A percentile compares a stretch with the other conserved stretches of the same genome.
Evolutionary conservation across 2,113 vertebrate genomes (phyloP).

Genomic region (Salvelinus sp.): DNA sequence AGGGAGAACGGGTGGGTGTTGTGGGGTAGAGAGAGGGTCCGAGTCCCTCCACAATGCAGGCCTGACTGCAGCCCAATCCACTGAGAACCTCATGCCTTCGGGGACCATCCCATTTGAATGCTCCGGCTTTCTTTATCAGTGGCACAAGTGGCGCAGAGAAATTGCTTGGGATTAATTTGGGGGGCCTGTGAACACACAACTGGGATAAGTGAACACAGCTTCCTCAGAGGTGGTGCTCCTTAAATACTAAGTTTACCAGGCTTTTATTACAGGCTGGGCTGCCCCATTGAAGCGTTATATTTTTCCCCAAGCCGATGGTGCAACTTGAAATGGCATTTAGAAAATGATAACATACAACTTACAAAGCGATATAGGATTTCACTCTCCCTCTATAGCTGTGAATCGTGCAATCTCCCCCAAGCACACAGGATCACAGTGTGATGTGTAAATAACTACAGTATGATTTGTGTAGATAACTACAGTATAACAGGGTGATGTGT

Average conservation of each 20-base stretch:
- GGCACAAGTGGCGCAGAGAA: conserved; percentile 75
- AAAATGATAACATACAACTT: conserved; percentile 68
- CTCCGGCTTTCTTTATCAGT: conserved; percentile 70
- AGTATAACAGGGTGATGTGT: too few species aligned
- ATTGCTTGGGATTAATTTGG: conserved; percentile 75
- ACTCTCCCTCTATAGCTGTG: background rate
- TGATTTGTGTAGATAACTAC: too few species aligned
- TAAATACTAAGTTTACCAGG: conserved; percentile 54
- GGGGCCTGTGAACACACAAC: conserved; percentile 63
- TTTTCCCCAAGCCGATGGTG: conserved; percentile 46
- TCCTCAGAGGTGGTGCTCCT: conserved; percentile 55
- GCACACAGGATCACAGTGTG: background rate
- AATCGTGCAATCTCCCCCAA: background rate
- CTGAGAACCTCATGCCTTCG: conserved; percentile 72
- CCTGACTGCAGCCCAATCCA: conserved; percentile 64
- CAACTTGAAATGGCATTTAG: conserved; percentile 70
- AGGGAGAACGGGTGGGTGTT: too few species aligned
- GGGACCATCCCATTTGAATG: conserved; percentile 71
- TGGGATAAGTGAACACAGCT: conserved; percentile 69
- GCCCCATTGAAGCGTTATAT: conserved; percentile 36
- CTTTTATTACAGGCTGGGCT: conserved; percentile 54
- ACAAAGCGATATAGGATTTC: conserved; percentile 63
- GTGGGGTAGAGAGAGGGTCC: background rate
- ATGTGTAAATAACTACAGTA: background rate
- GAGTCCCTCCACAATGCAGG: conserved; percentile 52